These are phyloP conservation scores for Nebria salina DNA, from an alignment of 2,888 invertebrate species.

Conservation along the genomic window DNA sequence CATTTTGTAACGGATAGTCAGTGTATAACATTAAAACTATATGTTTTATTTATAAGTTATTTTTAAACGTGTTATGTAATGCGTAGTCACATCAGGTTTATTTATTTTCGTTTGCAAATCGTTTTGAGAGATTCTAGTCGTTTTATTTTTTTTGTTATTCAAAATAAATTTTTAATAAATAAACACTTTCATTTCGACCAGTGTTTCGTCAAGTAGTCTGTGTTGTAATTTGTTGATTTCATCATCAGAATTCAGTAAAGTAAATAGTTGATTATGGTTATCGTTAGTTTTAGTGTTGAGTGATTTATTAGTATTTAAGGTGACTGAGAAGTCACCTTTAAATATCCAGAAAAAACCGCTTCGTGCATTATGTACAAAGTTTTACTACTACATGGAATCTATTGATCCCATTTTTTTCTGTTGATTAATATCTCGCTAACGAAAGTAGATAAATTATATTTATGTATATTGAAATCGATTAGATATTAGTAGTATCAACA, in stretches of 20 bases:
- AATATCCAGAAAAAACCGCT: neutral
- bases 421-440: neutral
- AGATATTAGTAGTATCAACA: neutral
- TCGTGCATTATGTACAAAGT: neutral
- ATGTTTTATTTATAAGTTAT: conserved; percentile 1
- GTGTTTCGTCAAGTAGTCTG: neutral
- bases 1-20: neutral
- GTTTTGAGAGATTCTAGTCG: neutral
- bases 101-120: neutral
- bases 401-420: neutral
- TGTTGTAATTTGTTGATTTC: neutral
- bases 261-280: neutral
- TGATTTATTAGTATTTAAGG: neutral
- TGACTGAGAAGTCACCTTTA: neutral
- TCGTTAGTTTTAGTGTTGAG: neutral
- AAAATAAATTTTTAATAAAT: neutral
- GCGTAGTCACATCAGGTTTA: neutral
- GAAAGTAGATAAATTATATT: neutral
- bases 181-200: neutral
- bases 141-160: neutral
- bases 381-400: neutral
- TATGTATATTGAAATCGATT: neutral
- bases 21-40: neutral
- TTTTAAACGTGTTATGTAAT: neutral
- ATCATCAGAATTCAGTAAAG: neutral